phyloP scores from a whole-genome alignment of 2,888 invertebrate species.

The Drosophila merina region DNA sequence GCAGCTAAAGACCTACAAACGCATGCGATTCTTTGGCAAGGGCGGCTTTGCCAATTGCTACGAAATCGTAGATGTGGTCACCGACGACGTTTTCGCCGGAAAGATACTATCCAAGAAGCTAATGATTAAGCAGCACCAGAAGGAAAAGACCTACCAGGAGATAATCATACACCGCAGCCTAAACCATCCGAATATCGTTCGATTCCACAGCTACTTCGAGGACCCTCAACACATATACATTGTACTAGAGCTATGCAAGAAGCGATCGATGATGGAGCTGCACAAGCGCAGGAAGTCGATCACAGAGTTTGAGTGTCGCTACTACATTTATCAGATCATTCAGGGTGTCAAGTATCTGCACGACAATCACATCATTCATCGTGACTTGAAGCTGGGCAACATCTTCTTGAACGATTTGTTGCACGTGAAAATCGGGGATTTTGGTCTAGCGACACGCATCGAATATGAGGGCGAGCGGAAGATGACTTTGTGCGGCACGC shows the following conservation, averaged over 20 bases:
- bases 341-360: conserved; percentile 95
- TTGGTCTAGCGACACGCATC: conserved; percentile 97
- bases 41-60: conserved; percentile 99
- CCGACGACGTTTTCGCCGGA: conserved; percentile 94
- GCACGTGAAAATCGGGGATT: conserved; percentile 98
- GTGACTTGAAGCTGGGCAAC: conserved; percentile 93
- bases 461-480: conserved; percentile 93
- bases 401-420: conserved; percentile 97
- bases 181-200: conserved; percentile 95
- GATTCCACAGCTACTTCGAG: conserved; percentile 97
- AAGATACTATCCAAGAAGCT: conserved; percentile 98
- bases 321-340: conserved; percentile 97
- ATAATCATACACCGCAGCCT: conserved; percentile 97
- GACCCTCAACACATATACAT: conserved; percentile 97
- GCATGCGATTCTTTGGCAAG: conserved; percentile 95
- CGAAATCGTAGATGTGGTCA: conserved; percentile 93
- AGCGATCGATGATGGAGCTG: conserved; percentile 99
- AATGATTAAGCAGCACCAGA: conserved; percentile 96
- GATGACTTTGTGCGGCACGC: conserved; percentile 99
- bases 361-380: conserved; percentile 5
- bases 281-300: conserved; percentile 97
- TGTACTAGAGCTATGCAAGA: conserved; percentile 96
- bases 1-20: conserved; percentile 90
- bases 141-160: conserved; percentile 98
- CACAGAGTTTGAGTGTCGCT: conserved; percentile 98